Base-by-base conservation (phyloP, 2,888 invertebrate species). In the Cataglyphis altisquamis region DNA sequence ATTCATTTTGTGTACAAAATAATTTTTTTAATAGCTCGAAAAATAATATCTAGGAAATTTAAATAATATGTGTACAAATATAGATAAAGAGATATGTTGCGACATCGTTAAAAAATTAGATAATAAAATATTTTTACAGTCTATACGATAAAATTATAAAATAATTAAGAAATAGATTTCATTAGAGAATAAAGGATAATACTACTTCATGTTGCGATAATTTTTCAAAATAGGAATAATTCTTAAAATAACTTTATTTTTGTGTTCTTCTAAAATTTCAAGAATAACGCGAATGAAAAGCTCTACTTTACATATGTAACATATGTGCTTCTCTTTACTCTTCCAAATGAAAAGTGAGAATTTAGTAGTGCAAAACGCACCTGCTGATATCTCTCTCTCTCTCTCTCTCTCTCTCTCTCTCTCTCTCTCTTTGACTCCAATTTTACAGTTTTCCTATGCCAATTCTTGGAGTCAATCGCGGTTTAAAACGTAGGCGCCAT, bases 401-500 rank as follows among this genome's bases (percentile, higher is more conserved):
- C 10, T 39, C 39, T 39, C 9, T 39, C 39, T 39, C 36, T 36
- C 36, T 8, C 36, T 36, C 36, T 36, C 36, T 36, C 36, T 36
- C 36, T 25, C 25, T 25, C 25, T 25, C 25, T 25, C 25, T 36
- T 41, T 66, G 3, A 29, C 32, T 74, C 60, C 84, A 63, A 80
- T 85, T 87, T 82, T 57, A 78, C 72, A 62, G 55, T 62, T 84
- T 32, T 85, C 63, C 75, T 48, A 55, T 75, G 21, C 67, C 48
- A 57, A 64, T 86, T 84, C 64, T 64, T 70, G 60, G 32, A 57
- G 57, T 80, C 84, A 86, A 86, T 83, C 70, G 63, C 68, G 45
- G 6, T 21, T 25, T 41, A 41, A 67, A 83, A 86, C 88, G 87
- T 87, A 88, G 82, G 87, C 21, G 21, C 68, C 74, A 63, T 86